Percentiles rank a stretch among this genome's conserved stretches.
phyloP scores from a whole-genome alignment of 2,888 invertebrate species.

The Oligia strigilis region DNA sequence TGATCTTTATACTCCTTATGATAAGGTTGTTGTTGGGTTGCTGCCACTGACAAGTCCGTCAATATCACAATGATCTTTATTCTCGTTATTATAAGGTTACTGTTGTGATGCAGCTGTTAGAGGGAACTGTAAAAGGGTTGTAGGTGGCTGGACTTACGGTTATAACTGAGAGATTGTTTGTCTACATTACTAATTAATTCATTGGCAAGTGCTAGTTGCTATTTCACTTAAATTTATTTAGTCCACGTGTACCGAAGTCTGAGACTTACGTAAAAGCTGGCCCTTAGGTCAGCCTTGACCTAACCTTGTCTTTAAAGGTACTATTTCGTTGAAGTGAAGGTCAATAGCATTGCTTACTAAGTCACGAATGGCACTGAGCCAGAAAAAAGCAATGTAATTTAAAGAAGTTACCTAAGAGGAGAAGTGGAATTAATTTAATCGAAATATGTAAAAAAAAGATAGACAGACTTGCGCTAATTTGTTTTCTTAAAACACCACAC shows the following conservation, averaged over 20 bases:
- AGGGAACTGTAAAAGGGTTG: too few species aligned
- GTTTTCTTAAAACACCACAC: neutral
- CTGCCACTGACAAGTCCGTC: too few species aligned
- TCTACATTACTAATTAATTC: neutral
- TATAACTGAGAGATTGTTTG: neutral
- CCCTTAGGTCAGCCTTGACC: slow-evolving; percentile 26
- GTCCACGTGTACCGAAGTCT: neutral
- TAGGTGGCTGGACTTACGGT: neutral
- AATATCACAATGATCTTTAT: too few species aligned
- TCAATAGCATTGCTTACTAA: slow-evolving; percentile 29
- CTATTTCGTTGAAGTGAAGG: slow-evolving; percentile 29
- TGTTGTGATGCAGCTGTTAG: too few species aligned
- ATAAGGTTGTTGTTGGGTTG: too few species aligned
- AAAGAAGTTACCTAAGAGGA: slow-evolving; percentile 9
- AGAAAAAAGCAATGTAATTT: slow-evolving; percentile 25
- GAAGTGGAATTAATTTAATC: neutral
- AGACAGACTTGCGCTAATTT: neutral
- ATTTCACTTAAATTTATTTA: neutral
- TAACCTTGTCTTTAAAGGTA: slow-evolving; percentile 19
- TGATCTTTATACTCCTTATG: too few species aligned
- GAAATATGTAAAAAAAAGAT: neutral
- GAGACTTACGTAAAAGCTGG: slow-evolving; percentile 5
- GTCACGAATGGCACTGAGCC: slow-evolving; percentile 40
- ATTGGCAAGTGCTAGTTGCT: neutral
- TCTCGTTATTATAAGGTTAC: too few species aligned